These are phyloP conservation scores for Drosophila suzukii DNA, from an alignment of 1,140 invertebrate genomes.

Conservation along the genomic window DNA sequence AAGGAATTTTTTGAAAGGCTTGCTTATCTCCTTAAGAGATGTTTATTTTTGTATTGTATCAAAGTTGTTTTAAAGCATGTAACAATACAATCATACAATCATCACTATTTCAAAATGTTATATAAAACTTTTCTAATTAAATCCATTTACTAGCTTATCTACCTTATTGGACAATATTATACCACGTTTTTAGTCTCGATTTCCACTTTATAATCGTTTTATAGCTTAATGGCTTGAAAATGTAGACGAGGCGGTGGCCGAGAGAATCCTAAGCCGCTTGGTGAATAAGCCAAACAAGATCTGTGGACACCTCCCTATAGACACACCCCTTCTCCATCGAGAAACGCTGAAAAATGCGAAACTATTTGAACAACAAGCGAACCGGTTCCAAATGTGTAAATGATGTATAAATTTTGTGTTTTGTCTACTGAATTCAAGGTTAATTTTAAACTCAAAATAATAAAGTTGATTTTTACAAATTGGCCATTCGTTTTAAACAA, in stretches of 20 bases:
- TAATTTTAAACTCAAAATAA: constrained; percentile 47
- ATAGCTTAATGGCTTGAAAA: constrained; percentile 16
- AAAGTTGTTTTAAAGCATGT: background rate
- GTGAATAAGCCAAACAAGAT: constrained; percentile 19
- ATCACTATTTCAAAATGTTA: too few species aligned
- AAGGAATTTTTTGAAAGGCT: constrained; percentile 1
- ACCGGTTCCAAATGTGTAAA: constrained; percentile 48
- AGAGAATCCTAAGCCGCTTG: constrained; percentile 14
- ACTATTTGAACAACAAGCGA: constrained; percentile 38
- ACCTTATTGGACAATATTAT: too few species aligned
- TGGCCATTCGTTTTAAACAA: constrained; percentile 8
- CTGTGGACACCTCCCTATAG: background rate
- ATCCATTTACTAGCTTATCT: too few species aligned
- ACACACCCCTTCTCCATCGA: constrained; percentile 5
- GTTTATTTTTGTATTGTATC: background rate
- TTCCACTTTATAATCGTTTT: constrained; percentile 27
- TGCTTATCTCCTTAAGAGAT: background rate
- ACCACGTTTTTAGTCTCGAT: background rate
- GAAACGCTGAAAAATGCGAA: constrained; percentile 28
- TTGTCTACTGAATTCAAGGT: constrained; percentile 61
- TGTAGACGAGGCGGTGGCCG: background rate
- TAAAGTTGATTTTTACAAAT: constrained; percentile 9
- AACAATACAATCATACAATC: too few species aligned
- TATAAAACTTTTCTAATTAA: too few species aligned
- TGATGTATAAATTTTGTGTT: constrained; percentile 36